These are phyloP conservation scores for Hiodon alosoides DNA, from an alignment of 2,113 vertebrate species.

Conservation along the genomic window DNA sequence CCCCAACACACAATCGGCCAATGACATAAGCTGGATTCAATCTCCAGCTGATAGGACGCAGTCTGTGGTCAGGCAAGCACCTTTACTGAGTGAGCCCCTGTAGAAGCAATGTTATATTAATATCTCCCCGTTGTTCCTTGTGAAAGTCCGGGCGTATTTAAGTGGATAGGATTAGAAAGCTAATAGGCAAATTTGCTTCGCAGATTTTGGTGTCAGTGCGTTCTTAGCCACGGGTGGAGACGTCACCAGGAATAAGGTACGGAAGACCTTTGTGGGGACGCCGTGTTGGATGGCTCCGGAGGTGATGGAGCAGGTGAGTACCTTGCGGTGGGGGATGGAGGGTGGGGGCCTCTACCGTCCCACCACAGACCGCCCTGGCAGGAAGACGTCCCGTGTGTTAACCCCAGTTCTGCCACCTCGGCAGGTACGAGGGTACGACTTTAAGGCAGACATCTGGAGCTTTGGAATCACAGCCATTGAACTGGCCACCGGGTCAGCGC, in stretches of 20 bases:
- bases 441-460: conserved; percentile 99
- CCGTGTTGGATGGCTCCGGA: conserved; percentile 99
- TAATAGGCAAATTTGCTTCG: conserved; percentile 5
- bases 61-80: too few species aligned
- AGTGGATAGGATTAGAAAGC: too few species aligned
- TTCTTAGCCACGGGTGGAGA: conserved; percentile 94
- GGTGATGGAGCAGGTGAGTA: conserved; percentile 95
- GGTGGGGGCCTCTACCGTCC: neutral
- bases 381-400: neutral
- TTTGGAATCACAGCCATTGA: conserved; percentile 98
- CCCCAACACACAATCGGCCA: too few species aligned
- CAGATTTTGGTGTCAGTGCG: conserved; percentile 97
- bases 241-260: conserved; percentile 95
- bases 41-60: too few species aligned
- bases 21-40: too few species aligned
- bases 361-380: neutral
- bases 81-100: too few species aligned
- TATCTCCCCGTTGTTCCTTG: too few species aligned
- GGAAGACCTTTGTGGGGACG: conserved; percentile 97
- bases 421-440: conserved; percentile 97
- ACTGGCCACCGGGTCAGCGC: conserved; percentile 90
- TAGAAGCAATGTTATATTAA: too few species aligned
- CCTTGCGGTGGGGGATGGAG: neutral
- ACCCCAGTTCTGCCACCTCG: conserved; percentile 10
- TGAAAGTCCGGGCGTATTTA: too few species aligned